phyloP scores from a whole-genome alignment of 92 coral and sea anemone species.

The Hydrozoanthus gracilis region DNA sequence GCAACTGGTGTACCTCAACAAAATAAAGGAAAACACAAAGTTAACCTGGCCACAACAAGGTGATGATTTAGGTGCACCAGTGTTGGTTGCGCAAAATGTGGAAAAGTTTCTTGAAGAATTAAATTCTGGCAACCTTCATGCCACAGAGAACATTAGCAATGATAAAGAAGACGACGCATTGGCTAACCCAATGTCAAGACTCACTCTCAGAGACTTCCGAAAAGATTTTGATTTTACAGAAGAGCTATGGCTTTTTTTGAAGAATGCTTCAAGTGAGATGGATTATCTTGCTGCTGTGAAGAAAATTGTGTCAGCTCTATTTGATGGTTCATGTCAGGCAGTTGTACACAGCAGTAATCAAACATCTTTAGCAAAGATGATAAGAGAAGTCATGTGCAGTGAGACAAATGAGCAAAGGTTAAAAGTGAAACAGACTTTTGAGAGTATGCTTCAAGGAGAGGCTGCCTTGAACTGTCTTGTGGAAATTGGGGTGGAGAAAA shows the following conservation, averaged over 20 bases:
- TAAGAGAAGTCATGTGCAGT: constrained; percentile 76
- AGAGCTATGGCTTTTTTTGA: constrained; percentile 86
- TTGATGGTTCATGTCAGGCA: constrained; percentile 83
- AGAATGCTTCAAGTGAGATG: constrained; percentile 74
- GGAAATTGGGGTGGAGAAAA: constrained; percentile 88
- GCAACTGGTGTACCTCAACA: constrained; percentile 53
- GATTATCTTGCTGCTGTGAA: constrained; percentile 75
- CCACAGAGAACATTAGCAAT: constrained; percentile 42
- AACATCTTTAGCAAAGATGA: constrained; percentile 81
- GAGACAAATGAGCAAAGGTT: constrained; percentile 74
- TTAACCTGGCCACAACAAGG: constrained; percentile 61
- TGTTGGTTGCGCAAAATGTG: constrained; percentile 61
- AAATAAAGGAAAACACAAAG: constrained; percentile 54
- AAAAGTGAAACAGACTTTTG: constrained; percentile 55
- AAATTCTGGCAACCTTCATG: constrained; percentile 63
- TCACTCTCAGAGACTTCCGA: constrained; percentile 73
- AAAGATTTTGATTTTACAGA: constrained; percentile 96
- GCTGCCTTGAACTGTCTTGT: constrained; percentile 71
- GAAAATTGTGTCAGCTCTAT: constrained; percentile 65
- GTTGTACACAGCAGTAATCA: constrained; percentile 82
- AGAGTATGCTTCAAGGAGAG: constrained; percentile 43
- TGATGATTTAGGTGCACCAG: constrained; percentile 24
- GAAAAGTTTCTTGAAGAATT: constrained; percentile 79
- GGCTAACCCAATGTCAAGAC: constrained; percentile 62
- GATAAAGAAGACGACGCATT: constrained; percentile 63